Base-by-base conservation (phyloP, 2,113 vertebrate species). In the Cynopterus brachyotis region DNA sequence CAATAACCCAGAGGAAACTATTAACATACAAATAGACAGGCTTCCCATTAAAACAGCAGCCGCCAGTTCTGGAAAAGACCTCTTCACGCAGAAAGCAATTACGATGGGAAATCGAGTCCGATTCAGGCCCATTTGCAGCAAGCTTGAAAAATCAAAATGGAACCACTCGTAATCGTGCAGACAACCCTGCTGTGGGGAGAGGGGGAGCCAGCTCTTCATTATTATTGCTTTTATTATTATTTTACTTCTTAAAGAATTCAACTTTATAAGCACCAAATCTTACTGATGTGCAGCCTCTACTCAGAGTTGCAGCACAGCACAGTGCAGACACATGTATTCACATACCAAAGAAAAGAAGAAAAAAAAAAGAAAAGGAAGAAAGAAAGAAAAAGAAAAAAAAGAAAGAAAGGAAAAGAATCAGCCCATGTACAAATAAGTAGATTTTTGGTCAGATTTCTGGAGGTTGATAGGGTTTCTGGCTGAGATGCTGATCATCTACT, bases 11-110 rank as follows among this genome's bases (percentile, higher is more conserved):
- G 96, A 98, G 98, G 97, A 98, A 98, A 98, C 96, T 98, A 98
- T 99, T 99, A 99, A 98, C 98, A 98, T 98, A 98, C 98, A 98
- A 98, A 98, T 98, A 98, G 98, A 98, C 98, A 98, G 97, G 93
- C 76, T 98, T 98, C 98, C 98, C 98, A 98, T 99, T 98, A 98
- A 98, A 98, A 98, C 96, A 98, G 98, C 98, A 72, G 89, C 97
- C 95, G 92, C 97, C 40, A 60, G 95, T 96, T 93, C 96, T 98
- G 98, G 87, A 98, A 98, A 98, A 98, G 97, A 97, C 95, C 87
- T 97, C 94, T 97, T 96, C 97, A 97, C 3, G 0, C 78, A 96
- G 97, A 98, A 98, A 98, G 98, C 98, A 97, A 97, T 98, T 98
- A 98, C 86, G 87, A 97, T 11, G 69, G 94, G 12, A 35, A 98